Percentiles rank a stretch among this genome's conserved stretches.
phyloP scores from a whole-genome alignment of 2,113 vertebrate species.

The Falcunculus frontatus region DNA sequence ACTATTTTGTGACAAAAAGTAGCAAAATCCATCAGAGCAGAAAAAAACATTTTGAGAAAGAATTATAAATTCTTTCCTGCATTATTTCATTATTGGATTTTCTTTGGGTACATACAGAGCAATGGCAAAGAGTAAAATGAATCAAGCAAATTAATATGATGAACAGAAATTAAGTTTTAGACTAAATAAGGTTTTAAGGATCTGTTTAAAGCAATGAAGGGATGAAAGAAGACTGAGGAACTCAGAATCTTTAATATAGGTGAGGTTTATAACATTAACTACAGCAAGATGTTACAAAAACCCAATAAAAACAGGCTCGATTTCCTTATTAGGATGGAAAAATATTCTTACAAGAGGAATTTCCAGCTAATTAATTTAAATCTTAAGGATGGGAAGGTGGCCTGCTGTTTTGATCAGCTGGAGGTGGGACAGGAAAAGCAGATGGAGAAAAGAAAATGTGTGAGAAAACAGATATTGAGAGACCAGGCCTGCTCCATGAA shows the following conservation, averaged over 20 bases:
- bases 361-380: background rate
- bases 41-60: background rate
- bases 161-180: background rate
- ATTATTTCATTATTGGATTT: background rate
- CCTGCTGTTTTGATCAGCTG: background rate
- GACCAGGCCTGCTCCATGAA: accelerated
- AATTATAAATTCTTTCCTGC: background rate
- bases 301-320: background rate
- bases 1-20: background rate
- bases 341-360: background rate
- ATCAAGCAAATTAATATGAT: background rate
- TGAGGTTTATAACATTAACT: background rate
- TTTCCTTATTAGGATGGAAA: background rate
- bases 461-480: background rate
- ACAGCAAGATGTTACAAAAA: background rate
- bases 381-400: background rate
- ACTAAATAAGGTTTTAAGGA: background rate
- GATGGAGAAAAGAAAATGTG: background rate
- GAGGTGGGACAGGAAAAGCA: background rate
- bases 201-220: background rate
- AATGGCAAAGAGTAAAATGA: background rate
- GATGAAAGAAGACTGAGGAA: background rate
- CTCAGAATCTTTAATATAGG: background rate
- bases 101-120: background rate
- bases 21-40: background rate